Base-by-base conservation (phyloP, 2,113 vertebrate genomes). In the Hydrochoerus hydrochaeris region DNA sequence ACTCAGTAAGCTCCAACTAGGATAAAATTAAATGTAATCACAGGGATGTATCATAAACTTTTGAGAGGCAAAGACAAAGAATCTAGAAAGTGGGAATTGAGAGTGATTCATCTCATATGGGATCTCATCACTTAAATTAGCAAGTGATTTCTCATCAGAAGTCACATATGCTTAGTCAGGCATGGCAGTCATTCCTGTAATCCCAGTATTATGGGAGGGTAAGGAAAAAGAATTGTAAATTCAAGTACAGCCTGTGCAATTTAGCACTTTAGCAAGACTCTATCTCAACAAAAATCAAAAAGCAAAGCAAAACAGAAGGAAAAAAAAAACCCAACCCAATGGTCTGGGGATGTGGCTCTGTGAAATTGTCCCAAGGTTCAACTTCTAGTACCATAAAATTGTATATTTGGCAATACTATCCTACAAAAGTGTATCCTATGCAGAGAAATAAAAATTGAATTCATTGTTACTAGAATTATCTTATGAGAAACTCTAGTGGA, bases 381-480 rank as follows among this genome's bases (percentile, higher is more conserved):
- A 46, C 24, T 35, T 38, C 3, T 32, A 38, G 24, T 30, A 10
- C 81, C 73, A 13, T 28, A 75, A 75, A 67, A 87, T 82, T 90
- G 35, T 14, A 91, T 28, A 90, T 22, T 78, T 86, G 54, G n/a
- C 22, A 86, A 91, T 91, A 46, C 57, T 57, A 52, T 26, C 3
- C 24, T 85, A 65, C 63, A 63, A 80, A 80, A 73, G 35, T 71
- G 11, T 81, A 52, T 46, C n/a, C 44, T 81, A 54, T 9, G 38
- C 54, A 49, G 54, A 73, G n/a, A 90, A 96, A 75, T 32, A 63
- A 93, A 95, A 73, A 32, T 44, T 71, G 28, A 85, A 90, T 62
- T 80, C 9, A 82, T 75, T 41, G 41, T 78, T 87, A 94, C 65
- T n/a, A 87, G 57, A 94, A 52, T 58, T 41, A 0, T 65, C 24